A percentile compares a stretch with the other conserved stretches of the same genome.
Conservation (phyloP, 2,797 vertebrate genomes). For the Rhinoraja longicauda region DNA sequence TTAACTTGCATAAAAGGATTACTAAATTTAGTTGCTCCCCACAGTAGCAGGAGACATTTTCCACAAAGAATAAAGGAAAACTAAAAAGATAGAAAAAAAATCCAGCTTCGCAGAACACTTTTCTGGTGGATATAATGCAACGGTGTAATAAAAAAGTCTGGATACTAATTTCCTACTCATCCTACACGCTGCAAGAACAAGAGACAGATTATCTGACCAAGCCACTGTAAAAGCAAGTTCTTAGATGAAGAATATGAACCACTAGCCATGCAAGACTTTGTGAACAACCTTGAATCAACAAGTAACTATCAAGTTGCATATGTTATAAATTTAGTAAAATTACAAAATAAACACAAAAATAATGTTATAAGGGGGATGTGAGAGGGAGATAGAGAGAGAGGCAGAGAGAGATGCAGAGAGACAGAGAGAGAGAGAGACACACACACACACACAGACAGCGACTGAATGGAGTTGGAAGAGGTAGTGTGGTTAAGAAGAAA, state of each 20-base stretch:
- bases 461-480: too few relatives aligned
- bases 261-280: neutral
- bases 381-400: too few relatives aligned
- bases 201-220: neutral
- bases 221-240: neutral
- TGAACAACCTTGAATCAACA: neutral
- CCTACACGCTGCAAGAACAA: neutral
- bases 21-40: neutral
- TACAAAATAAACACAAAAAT: neutral
- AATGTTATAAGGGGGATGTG: neutral
- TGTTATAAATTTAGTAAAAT: neutral
- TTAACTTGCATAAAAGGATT: neutral
- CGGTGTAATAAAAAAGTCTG: neutral
- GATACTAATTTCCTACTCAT: neutral
- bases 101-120: neutral
- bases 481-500: too few relatives aligned
- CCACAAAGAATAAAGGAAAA: neutral
- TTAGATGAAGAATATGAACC: neutral
- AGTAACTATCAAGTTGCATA: neutral
- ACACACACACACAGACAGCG: too few relatives aligned
- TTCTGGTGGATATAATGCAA: neutral
- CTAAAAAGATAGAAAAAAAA: neutral
- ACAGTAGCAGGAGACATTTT: neutral
- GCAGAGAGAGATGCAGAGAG: too few relatives aligned
- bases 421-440: too few relatives aligned